Conservation (phyloP, 53 echinoderm and acorn worm genomes). For the Hippasteria phrygiana region DNA sequence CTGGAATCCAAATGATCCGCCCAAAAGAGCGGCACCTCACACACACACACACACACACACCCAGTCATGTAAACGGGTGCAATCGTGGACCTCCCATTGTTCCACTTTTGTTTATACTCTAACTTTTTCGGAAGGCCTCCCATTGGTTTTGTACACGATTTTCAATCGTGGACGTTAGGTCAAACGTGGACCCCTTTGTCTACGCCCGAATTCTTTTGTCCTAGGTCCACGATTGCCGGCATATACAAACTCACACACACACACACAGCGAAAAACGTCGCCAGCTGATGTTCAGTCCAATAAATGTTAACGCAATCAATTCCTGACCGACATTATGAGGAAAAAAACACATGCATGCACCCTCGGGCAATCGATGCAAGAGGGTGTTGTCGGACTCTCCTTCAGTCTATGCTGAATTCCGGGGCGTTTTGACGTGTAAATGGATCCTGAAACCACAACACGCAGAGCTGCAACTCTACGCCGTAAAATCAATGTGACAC, state of each 20-base stretch:
- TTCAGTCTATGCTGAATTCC: background rate
- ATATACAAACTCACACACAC: no score
- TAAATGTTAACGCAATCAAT: background rate
- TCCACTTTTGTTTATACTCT: no score
- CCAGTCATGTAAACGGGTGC: no score
- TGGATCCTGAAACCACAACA: slow-evolving; percentile 34
- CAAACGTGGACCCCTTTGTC: no score
- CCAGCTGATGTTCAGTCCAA: background rate
- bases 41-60: no score
- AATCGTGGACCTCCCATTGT: no score
- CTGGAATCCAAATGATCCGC: background rate
- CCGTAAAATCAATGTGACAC: slow-evolving; percentile 41
- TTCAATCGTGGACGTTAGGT: no score
- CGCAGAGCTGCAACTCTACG: slow-evolving; percentile 25
- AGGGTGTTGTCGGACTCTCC: background rate
- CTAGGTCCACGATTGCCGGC: no score
- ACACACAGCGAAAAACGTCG: no score
- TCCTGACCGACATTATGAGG: background rate
- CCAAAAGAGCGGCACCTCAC: background rate
- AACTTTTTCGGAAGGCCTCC: no score
- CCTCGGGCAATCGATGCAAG: slow-evolving; percentile 16
- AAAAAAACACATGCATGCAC: background rate
- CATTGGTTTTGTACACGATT: no score
- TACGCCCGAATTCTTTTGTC: no score
- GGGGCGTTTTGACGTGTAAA: background rate